Percentiles rank a stretch among this genome's conserved stretches.
Conservation (phyloP, 2,113 vertebrate genomes). For the Sciurus niger region DNA sequence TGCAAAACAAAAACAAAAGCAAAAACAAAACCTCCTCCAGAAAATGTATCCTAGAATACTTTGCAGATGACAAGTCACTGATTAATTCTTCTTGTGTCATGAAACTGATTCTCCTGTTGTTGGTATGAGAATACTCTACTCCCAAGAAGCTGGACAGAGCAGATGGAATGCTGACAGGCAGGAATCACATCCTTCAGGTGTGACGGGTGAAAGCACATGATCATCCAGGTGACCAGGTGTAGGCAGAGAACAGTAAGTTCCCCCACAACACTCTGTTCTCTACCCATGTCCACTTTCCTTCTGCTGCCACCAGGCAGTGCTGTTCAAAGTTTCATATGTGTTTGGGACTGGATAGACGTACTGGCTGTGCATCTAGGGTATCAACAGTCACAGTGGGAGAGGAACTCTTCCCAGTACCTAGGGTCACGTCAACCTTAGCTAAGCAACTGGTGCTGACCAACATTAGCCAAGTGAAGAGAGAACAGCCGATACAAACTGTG, state of each 20-base stretch:
- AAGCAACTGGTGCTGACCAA: neutral
- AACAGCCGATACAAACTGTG: neutral
- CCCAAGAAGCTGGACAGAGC: neutral
- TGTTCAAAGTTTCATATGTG: neutral
- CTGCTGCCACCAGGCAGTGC: neutral
- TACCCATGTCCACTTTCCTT: neutral
- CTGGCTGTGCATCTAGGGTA: neutral
- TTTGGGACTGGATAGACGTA: neutral
- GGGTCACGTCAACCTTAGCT: neutral
- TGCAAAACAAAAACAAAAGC: no score
- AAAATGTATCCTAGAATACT: neutral
- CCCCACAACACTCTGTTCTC: neutral
- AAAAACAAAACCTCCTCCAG: neutral
- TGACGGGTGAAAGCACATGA: neutral
- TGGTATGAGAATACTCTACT: neutral
- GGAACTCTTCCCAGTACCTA: neutral
- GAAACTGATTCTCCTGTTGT: neutral
- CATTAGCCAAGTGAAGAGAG: neutral
- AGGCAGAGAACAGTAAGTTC: neutral
- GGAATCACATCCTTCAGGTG: neutral
- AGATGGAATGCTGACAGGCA: neutral
- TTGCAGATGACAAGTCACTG: slow-evolving; percentile 14
- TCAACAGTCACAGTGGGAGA: neutral
- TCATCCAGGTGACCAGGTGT: neutral
- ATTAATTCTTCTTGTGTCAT: slow-evolving; percentile 34